phyloP scores from a whole-genome alignment of 2,113 vertebrate genomes.

The Psittacus erithacus region DNA sequence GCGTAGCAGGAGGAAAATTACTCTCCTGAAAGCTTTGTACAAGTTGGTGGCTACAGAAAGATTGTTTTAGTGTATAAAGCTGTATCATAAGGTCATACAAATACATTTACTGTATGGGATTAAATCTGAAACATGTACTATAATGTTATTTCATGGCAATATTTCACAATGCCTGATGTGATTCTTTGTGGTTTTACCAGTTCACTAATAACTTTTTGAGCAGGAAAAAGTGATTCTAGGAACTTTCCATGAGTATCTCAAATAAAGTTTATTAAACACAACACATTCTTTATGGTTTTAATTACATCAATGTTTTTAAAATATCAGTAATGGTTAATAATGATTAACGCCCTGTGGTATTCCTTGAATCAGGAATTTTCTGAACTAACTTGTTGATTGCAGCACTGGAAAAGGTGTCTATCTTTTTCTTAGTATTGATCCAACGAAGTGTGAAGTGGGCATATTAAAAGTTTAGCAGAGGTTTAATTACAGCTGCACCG shows the following conservation, averaged over 20 bases:
- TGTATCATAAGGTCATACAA: not conserved
- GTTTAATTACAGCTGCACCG: not conserved
- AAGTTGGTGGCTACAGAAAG: not conserved
- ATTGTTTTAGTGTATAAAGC: not conserved
- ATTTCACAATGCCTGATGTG: not conserved
- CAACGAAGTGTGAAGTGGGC: not conserved
- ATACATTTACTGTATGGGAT: not conserved
- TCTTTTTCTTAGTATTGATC: not conserved
- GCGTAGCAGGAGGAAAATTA: not conserved
- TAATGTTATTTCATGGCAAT: not conserved
- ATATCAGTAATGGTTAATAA: not conserved
- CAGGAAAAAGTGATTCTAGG: not conserved
- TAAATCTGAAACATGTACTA: not conserved
- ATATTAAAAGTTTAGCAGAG: not conserved
- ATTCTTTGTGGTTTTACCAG: not conserved
- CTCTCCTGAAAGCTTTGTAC: not conserved
- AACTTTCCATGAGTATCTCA: not conserved
- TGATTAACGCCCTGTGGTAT: not conserved
- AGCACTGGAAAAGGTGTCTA: not conserved
- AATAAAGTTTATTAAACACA: not conserved
- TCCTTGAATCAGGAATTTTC: not conserved
- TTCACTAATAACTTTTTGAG: not conserved
- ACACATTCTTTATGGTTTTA: not conserved
- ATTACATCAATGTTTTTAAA: not conserved
- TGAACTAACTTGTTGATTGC: not conserved